Base-by-base conservation (phyloP, 2,113 vertebrate genomes). In the Trichechus manatus region DNA sequence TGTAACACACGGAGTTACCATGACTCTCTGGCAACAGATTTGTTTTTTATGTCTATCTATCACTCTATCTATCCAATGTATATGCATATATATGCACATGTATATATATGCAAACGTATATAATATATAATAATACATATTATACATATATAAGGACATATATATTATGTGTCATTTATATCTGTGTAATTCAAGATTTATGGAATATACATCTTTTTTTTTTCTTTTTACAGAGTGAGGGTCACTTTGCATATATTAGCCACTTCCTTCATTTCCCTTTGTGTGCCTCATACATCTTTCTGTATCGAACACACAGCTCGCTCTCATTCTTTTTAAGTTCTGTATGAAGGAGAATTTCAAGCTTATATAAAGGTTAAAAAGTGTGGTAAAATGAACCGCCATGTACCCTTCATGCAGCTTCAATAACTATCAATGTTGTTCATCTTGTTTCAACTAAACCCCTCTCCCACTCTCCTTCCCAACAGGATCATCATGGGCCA, bases 341-440 rank as follows among this genome's bases (percentile, higher is more conserved):
- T n/a, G 33, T 44, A 1, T 81, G 29, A 33, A 42, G 31, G 39
- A 68, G n/a, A 75, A 50, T 13, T 53, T 53, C 31, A 72, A 33
- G n/a, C 64, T 19, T 9, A 25, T 11, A 11, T 17, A 2, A 39
- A 29, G 44, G 11, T 15, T 14, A 27, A 53, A 11, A 56, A 31
- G 9, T 31, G 25, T 56, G n/a, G 44, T 22, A 0, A 1, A 9
- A 14, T 25, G 75, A 29, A 9, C 42, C 44, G 47, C 31, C 29
- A 0, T 0, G 6, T 1, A 6, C 39, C 31, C 36, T 9, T 17
- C 66, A 9, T 4, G 23, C 23, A 4, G 64, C 36, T 10, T 22
- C 44, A 10, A 0, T 4, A n/a, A 19, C 19, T 7, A 3, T 4
- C 25, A 3, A 2, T 0, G 1, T 0, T 1, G 36, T 64, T 66